These are phyloP conservation scores for Bombus confusus DNA, from an alignment of 1,140 invertebrate genomes.

Conservation along the genomic window DNA sequence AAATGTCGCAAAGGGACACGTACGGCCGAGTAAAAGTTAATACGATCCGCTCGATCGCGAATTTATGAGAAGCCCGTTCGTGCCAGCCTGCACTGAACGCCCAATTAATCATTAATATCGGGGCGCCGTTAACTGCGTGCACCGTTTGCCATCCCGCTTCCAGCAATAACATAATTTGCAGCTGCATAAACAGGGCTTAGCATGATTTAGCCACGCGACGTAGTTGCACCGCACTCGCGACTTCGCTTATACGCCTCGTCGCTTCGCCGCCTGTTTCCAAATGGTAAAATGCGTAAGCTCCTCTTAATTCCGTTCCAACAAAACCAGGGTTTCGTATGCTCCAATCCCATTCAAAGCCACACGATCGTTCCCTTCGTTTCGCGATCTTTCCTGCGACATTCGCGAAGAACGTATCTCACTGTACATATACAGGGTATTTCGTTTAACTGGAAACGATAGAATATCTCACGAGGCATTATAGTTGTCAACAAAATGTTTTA, in stretches of 20 bases:
- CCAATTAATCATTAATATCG: slow-evolving; percentile 29
- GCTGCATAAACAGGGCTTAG: slow-evolving; percentile 40
- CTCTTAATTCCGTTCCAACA: slow-evolving; percentile 24
- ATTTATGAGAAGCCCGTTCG: background rate
- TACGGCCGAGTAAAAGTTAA: background rate
- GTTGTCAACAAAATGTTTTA: too few species aligned
- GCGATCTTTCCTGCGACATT: background rate
- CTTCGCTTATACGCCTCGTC: slow-evolving; percentile 14
- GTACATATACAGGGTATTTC: too few species aligned
- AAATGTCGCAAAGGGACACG: background rate
- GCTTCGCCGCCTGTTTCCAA: background rate
- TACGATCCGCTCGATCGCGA: background rate
- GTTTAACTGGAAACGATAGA: too few species aligned
- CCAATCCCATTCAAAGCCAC: background rate
- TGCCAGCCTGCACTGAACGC: too few species aligned
- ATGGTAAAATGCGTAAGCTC: slow-evolving; percentile 30
- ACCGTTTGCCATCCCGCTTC: background rate
- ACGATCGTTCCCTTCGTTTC: background rate
- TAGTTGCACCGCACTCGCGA: background rate
- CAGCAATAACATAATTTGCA: slow-evolving; percentile 33
- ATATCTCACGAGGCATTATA: too few species aligned
- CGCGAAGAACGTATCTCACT: too few species aligned
- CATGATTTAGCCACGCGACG: slow-evolving; percentile 18
- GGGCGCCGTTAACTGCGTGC: background rate
- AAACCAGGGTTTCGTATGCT: background rate